phyloP scores from a whole-genome alignment of 2,113 vertebrate genomes.

The Neogale vison region DNA sequence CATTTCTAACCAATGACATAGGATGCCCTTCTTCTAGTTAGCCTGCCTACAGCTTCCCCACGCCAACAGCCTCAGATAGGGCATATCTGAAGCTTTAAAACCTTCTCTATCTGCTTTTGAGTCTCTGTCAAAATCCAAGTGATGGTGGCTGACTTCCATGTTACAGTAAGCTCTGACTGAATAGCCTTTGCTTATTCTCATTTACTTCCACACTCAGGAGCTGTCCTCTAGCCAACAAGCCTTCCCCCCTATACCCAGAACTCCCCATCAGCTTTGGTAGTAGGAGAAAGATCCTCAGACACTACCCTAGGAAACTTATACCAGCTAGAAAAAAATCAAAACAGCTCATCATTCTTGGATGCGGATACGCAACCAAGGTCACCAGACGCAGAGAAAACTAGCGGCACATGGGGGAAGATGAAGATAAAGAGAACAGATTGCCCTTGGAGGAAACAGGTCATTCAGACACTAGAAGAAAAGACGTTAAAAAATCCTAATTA shows the following conservation, averaged over 20 bases:
- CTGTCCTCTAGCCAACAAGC: background rate
- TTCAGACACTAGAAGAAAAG: background rate
- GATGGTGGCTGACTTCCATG: background rate
- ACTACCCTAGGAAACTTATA: background rate
- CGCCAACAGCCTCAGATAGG: background rate
- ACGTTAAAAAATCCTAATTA: background rate
- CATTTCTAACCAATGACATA: background rate
- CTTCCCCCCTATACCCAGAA: background rate
- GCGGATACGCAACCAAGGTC: background rate
- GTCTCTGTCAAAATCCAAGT: background rate
- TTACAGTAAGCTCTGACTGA: background rate
- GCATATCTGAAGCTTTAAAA: background rate
- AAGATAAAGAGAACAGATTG: conserved; percentile 30
- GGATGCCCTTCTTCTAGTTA: background rate
- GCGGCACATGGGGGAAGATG: background rate
- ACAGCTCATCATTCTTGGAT: background rate
- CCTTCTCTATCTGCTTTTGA: background rate
- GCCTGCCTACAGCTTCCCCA: background rate
- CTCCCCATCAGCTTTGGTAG: background rate
- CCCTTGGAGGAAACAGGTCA: background rate
- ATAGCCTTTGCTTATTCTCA: background rate
- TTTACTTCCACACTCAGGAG: background rate
- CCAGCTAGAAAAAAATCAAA: background rate
- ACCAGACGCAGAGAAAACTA: background rate
- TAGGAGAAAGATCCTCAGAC: background rate